Percentiles rank a stretch among this genome's conserved stretches.
These are phyloP conservation scores for Lethrus apterus DNA, from an alignment of 1,140 invertebrate genomes.

Conservation along the genomic window DNA sequence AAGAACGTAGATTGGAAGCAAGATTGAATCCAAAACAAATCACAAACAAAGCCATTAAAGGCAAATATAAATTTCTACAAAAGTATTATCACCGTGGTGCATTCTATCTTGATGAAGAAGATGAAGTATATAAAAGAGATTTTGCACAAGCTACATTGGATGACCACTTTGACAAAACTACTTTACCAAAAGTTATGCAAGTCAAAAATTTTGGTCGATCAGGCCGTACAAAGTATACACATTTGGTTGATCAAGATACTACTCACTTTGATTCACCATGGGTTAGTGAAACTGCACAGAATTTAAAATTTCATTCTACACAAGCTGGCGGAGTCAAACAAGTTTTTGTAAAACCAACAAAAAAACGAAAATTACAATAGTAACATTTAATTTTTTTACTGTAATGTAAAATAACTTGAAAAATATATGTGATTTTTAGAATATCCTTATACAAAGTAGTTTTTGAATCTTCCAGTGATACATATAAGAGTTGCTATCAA, in stretches of 20 bases:
- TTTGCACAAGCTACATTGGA: slow-evolving; percentile 96
- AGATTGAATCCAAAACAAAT: slow-evolving; percentile 89
- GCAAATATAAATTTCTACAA: slow-evolving; percentile 99
- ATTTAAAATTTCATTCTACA: slow-evolving; percentile 83
- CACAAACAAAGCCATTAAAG: slow-evolving; percentile 93
- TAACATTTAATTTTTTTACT: no score
- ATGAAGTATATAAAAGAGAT: slow-evolving; percentile 88
- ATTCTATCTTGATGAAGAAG: slow-evolving; percentile 95
- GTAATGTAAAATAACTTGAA: no score
- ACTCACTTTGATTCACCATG: slow-evolving; percentile 97
- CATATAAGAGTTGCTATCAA: no score
- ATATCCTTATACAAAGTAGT: no score
- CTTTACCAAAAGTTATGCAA: slow-evolving; percentile 99
- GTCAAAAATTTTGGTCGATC: slow-evolving; percentile 99
- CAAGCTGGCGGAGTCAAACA: slow-evolving; percentile 95
- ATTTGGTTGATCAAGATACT: slow-evolving; percentile 98
- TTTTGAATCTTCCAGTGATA: no score
- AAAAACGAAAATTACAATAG: slow-evolving; percentile 47
- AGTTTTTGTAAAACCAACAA: slow-evolving; percentile 82
- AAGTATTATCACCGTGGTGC: slow-evolving; percentile 99
- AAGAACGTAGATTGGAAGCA: slow-evolving; percentile 83
- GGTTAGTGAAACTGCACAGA: slow-evolving; percentile 83
- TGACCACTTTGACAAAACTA: slow-evolving; percentile 99
- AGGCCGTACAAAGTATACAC: slow-evolving; percentile 97
- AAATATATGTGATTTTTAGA: no score